phyloP scores from a whole-genome alignment of 2,888 invertebrate genomes.

The Erpobdella octoculata region DNA sequence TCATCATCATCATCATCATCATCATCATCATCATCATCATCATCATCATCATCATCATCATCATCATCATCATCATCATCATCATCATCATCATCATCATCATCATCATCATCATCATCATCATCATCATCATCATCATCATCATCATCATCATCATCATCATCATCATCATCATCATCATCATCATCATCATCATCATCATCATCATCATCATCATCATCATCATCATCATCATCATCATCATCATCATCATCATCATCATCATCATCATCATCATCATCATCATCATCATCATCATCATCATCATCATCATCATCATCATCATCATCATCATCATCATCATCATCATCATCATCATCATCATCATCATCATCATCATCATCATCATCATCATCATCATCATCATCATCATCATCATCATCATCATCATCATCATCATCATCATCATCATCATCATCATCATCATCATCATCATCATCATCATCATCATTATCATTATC shows the following conservation, averaged over 20 bases:
- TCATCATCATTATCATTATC: background rate
- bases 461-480: slow-evolving; percentile 19
- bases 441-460: slow-evolving; percentile 30
- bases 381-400: slow-evolving; percentile 22
- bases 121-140: slow-evolving; percentile 11
- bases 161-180: slow-evolving; percentile 28
- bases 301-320: slow-evolving; percentile 27
- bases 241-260: slow-evolving; percentile 17
- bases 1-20: slow-evolving; percentile 18
- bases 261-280: slow-evolving; percentile 16
- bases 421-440: slow-evolving; percentile 21
- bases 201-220: slow-evolving; percentile 14
- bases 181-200: slow-evolving; percentile 26
- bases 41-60: slow-evolving; percentile 20
- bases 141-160: slow-evolving; percentile 27
- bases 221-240: slow-evolving; percentile 26
- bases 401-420: slow-evolving; percentile 11
- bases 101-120: slow-evolving; percentile 18
- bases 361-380: slow-evolving; percentile 14
- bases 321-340: slow-evolving; percentile 25
- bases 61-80: slow-evolving; percentile 19
- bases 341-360: slow-evolving; percentile 21
- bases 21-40: slow-evolving; percentile 16
- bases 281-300: slow-evolving; percentile 29
- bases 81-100: slow-evolving; percentile 19